Evolutionary conservation across 2,113 vertebrate species (phyloP).

Genomic region (Columbina picui): DNA sequence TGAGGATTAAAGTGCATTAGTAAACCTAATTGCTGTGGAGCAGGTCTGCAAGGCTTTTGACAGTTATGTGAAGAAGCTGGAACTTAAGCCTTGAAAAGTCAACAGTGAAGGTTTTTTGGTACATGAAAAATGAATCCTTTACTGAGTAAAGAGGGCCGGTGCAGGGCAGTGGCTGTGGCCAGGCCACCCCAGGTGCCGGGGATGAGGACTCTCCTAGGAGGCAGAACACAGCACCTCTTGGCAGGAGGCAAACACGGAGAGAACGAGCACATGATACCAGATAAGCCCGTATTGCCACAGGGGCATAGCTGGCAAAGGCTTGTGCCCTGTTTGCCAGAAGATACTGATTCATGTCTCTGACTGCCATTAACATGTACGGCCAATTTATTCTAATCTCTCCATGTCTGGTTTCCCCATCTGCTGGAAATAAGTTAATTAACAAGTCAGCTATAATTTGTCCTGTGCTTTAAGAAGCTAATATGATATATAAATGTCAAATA

Average conservation of each 20-base stretch:
- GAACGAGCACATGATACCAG: not conserved
- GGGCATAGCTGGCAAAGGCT: conserved; percentile 5
- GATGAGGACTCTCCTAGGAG: not conserved
- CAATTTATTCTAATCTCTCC: conserved; percentile 3
- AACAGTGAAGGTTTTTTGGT: not conserved
- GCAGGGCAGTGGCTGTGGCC: not conserved
- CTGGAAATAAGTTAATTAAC: conserved; percentile 6
- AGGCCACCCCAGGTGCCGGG: not conserved
- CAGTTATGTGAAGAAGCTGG: not conserved
- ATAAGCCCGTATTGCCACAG: not conserved
- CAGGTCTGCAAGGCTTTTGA: not conserved
- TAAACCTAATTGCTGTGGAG: not conserved
- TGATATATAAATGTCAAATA: not conserved
- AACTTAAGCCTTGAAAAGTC: not conserved
- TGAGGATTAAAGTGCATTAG: not conserved
- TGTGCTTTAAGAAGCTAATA: not conserved
- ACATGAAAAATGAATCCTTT: not conserved
- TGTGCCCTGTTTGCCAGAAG: conserved; percentile 7
- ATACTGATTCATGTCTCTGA: conserved; percentile 27
- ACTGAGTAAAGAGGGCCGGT: not conserved
- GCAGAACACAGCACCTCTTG: not conserved
- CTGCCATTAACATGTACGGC: conserved; percentile 1
- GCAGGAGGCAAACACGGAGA: not conserved
- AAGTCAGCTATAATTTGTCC: not conserved
- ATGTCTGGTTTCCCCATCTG: conserved; percentile 43